Percentiles rank a stretch among this genome's conserved stretches.
Conservation (phyloP, 2,797 vertebrate genomes). For the Melanogrammus aeglefinus region DNA sequence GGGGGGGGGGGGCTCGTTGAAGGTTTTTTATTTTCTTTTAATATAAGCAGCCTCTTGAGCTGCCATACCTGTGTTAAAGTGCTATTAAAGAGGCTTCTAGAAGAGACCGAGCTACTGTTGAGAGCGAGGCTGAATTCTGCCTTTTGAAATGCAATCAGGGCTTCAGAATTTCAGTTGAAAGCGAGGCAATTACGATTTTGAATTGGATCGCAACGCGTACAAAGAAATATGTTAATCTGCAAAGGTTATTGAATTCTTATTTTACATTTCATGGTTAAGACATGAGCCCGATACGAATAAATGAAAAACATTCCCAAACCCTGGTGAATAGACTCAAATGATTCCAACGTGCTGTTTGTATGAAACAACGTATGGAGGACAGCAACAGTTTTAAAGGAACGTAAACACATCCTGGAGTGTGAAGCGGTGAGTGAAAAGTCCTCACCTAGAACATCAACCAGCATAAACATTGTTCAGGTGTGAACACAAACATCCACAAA, state of each 20-base stretch:
- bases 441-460: background rate
- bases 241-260: slow-evolving; percentile 60
- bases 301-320: slow-evolving; percentile 44
- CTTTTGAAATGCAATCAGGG: slow-evolving; percentile 75
- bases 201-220: slow-evolving; percentile 61
- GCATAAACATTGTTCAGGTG: background rate
- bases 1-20: background rate
- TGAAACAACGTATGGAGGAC: too few relatives aligned
- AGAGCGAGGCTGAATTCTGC: slow-evolving; percentile 63
- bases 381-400: too few relatives aligned
- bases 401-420: too few relatives aligned
- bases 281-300: slow-evolving; percentile 56
- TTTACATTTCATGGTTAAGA: slow-evolving; percentile 65
- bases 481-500: slow-evolving; percentile 2
- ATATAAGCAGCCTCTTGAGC: slow-evolving; percentile 71
- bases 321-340: slow-evolving; percentile 19
- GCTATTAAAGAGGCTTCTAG: slow-evolving; percentile 54
- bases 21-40: slow-evolving; percentile 55
- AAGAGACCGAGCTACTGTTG: slow-evolving; percentile 52
- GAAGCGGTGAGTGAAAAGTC: too few relatives aligned
- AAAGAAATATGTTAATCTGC: slow-evolving; percentile 66
- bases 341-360: too few relatives aligned
- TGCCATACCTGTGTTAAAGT: slow-evolving; percentile 67
- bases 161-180: slow-evolving; percentile 66
- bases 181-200: slow-evolving; percentile 64